phyloP scores from a whole-genome alignment of 2,888 invertebrate genomes.

The Drosophila conformis region DNA sequence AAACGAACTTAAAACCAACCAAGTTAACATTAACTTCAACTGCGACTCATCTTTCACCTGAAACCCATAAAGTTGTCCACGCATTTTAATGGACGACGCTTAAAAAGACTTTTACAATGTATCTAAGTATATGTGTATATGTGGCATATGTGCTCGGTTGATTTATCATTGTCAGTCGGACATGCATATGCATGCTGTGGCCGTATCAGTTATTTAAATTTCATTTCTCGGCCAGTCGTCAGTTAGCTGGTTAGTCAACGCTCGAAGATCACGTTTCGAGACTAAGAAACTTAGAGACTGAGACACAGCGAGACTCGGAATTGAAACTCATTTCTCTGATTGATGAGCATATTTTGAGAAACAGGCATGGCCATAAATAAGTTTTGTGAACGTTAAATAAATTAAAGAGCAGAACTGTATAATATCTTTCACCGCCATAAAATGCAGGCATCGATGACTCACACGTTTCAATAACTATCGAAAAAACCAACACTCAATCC shows the following conservation, averaged over 20 bases:
- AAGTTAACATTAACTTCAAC: slow-evolving; percentile 2
- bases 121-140: slow-evolving; percentile 6
- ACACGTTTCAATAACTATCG: slow-evolving; percentile 32
- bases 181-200: slow-evolving; percentile 60
- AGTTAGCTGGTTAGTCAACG: slow-evolving; percentile 39
- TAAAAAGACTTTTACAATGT: slow-evolving; percentile 51
- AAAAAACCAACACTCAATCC: slow-evolving; percentile 1
- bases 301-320: slow-evolving; percentile 22
- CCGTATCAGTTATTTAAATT: slow-evolving; percentile 66
- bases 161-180: slow-evolving; percentile 70
- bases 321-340: slow-evolving; percentile 74
- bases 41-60: slow-evolving; percentile 65
- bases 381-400: slow-evolving; percentile 62
- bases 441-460: slow-evolving; percentile 56
- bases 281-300: slow-evolving; percentile 10
- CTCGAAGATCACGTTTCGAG: slow-evolving; percentile 16
- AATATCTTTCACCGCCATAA: slow-evolving; percentile 60
- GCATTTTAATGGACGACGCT: slow-evolving; percentile 51
- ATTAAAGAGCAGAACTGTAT: slow-evolving; percentile 62
- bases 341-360: slow-evolving; percentile 69
- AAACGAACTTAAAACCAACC: slow-evolving; percentile 11
- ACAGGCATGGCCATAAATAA: slow-evolving; percentile 71
- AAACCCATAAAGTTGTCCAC: slow-evolving; percentile 51
- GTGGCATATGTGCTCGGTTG: slow-evolving; percentile 23
- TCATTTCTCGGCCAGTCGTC: slow-evolving; percentile 62